phyloP scores from a whole-genome alignment of 2,113 vertebrate genomes.

The Dromas ardeola region DNA sequence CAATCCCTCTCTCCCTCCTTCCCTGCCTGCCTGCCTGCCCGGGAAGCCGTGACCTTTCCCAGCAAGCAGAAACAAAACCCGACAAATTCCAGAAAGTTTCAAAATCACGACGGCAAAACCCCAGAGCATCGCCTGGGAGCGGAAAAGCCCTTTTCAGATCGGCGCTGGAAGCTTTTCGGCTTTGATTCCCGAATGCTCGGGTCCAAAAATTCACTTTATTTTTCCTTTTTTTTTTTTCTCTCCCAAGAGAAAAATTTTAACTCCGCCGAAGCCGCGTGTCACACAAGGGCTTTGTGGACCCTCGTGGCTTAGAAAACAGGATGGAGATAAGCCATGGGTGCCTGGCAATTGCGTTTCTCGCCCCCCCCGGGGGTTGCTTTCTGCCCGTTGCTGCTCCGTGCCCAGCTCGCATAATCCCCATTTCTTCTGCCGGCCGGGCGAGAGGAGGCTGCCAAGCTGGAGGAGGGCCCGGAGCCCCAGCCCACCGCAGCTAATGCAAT shows the following conservation, averaged over 20 bases:
- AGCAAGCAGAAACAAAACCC: conserved; percentile 63
- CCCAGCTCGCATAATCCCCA: background rate
- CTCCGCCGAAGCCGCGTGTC: background rate
- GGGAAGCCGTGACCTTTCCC: conserved; percentile 52
- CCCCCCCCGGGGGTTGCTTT: background rate
- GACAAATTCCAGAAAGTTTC: conserved; percentile 66
- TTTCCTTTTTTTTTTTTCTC: background rate
- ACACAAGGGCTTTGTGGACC: background rate
- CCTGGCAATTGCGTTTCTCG: background rate
- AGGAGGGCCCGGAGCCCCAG: background rate
- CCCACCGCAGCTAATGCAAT: conserved; percentile 48
- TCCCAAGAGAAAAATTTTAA: background rate
- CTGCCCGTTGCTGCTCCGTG: background rate
- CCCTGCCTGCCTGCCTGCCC: background rate
- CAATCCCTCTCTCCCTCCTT: background rate
- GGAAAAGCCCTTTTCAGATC: conserved; percentile 20
- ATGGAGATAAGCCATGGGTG: background rate
- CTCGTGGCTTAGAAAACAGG: background rate
- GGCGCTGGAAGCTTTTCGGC: background rate
- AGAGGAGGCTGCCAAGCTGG: conserved; percentile 46
- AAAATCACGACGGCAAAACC: conserved; percentile 38
- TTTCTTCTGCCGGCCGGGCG: background rate
- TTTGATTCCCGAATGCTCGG: background rate
- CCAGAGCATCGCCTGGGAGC: conserved; percentile 33
- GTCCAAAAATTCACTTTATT: conserved; percentile 1